These are phyloP conservation scores for Oasisia sp. DNA, from an alignment of 2,888 invertebrate species.

Conservation along the genomic window DNA sequence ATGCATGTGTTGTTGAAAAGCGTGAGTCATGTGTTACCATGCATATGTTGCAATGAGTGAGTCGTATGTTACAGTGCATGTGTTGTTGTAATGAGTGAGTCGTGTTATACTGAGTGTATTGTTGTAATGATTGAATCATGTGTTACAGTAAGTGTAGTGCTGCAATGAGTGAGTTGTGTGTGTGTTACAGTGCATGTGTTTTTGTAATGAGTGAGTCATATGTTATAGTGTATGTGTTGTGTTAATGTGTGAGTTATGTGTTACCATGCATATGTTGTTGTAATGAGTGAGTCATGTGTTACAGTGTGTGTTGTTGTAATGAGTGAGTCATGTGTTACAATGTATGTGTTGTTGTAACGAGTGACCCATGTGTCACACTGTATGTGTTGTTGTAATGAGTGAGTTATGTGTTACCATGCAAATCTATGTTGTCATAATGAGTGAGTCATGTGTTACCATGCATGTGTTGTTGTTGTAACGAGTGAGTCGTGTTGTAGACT, in stretches of 20 bases:
- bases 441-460: too few species aligned
- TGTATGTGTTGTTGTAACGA: constrained; percentile 42
- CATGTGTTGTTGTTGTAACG: too few species aligned
- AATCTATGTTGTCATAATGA: constrained; percentile 39
- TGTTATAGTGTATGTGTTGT: too few species aligned
- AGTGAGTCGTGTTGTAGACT: too few species aligned
- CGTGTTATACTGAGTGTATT: too few species aligned
- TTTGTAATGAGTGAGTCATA: too few species aligned
- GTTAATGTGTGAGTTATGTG: background rate
- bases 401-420: background rate
- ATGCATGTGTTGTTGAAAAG: constrained; percentile 39
- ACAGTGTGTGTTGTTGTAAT: constrained; percentile 39
- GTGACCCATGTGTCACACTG: too few species aligned
- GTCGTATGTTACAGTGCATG: constrained; percentile 48
- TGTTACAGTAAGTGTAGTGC: too few species aligned
- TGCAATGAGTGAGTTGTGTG: too few species aligned
- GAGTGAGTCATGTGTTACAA: constrained; percentile 39
- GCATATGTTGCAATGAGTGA: constrained; percentile 37
- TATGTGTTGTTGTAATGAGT: constrained; percentile 39
- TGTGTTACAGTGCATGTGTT: constrained; percentile 28
- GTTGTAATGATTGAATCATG: too few species aligned
- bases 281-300: too few species aligned
- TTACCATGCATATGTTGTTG: background rate
- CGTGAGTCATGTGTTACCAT: background rate
- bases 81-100: too few species aligned